A percentile compares a stretch with the other conserved stretches of the same genome.
Evolutionary conservation across 1,140 invertebrate genomes (phyloP).

Genomic region (Pararge aegeria): DNA sequence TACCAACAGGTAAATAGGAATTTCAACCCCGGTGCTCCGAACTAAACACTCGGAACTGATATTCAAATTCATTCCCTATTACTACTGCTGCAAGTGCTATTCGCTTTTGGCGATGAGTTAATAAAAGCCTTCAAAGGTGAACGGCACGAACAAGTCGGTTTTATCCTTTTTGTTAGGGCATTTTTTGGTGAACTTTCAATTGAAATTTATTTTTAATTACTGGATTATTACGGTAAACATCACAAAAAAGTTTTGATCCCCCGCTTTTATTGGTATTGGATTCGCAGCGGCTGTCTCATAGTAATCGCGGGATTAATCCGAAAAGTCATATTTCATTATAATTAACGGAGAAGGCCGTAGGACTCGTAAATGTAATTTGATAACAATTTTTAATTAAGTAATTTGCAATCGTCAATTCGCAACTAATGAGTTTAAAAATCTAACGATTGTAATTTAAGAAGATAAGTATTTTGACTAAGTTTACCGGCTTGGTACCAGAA

Average conservation of each 20-base stretch:
- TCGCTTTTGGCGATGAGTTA: not conserved
- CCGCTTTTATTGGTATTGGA: not conserved
- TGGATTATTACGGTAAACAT: not conserved
- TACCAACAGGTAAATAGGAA: constrained; percentile 29
- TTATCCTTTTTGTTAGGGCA: not conserved
- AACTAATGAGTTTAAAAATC: not conserved
- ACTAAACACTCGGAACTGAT: not conserved
- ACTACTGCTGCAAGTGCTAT: not conserved
- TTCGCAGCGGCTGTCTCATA: constrained; percentile 12
- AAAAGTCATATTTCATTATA: constrained; percentile 5
- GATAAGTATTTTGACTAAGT: no score
- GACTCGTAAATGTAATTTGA: not conserved
- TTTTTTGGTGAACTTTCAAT: no score
- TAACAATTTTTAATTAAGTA: not conserved
- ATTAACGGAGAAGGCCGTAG: not conserved
- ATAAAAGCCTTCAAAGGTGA: not conserved
- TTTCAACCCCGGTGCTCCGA: constrained; percentile 12
- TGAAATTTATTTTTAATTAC: not conserved
- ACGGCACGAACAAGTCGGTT: not conserved
- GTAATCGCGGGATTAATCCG: constrained; percentile 2
- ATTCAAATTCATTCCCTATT: constrained; percentile 10
- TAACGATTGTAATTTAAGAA: no score
- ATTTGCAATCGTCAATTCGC: not conserved
- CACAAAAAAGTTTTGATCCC: no score
- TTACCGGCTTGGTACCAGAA: no score